Base-by-base conservation (phyloP, 2,888 invertebrate species). In the Lycocerus yunnanus region DNA sequence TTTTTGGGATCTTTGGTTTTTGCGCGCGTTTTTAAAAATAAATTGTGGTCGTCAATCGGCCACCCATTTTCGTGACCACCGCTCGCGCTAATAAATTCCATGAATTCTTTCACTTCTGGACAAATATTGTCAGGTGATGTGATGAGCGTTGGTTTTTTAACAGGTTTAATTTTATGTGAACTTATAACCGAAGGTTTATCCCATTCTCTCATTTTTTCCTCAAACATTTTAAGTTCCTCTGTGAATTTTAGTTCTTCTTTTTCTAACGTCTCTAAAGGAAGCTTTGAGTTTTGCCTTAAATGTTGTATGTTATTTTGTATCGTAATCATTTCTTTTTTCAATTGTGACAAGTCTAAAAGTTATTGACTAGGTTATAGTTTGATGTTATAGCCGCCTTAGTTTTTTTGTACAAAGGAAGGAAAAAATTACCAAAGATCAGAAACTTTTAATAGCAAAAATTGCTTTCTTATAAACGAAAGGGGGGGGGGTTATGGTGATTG, bases 1-100 rank as follows among this genome's bases (percentile, higher is more conserved):
- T 81, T 78, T 13, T 82, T 79, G n/a, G 79, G 68, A 72, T 81
- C 76, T 76, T 83, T 84, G 70, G 82, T 82, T 80, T 84, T 86
- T 10, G 77, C 79, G 71, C 84, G 83, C 13, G 82, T 77, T 80
- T 88, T 88, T 63, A 88, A 80, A 83, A 91, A 91, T 73, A 89
- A 84, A 66, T 88, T 88, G 81, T 91, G 91, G 78, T 90, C 89
- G 72, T 89, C 90, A 80, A 88, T 87, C 72, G 87, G 85, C 91
- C 91, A 91, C 14, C 90, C 90, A 69, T 90, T 90, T 73, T 88
- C 88, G 59, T 89, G 89, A 21, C 89, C 90, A 24, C 86, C 86
- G 78, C 85, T 89, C 68, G 83, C 85, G 70, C 83, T 84, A 79
- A 91, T 82, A 80, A 90, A 91, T 43, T 89, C 88, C 85, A 90